A percentile compares a stretch with the other conserved stretches of the same genome.
Evolutionary conservation across 2,888 invertebrate species (phyloP).

Genomic region (Plebejus melissa): DNA sequence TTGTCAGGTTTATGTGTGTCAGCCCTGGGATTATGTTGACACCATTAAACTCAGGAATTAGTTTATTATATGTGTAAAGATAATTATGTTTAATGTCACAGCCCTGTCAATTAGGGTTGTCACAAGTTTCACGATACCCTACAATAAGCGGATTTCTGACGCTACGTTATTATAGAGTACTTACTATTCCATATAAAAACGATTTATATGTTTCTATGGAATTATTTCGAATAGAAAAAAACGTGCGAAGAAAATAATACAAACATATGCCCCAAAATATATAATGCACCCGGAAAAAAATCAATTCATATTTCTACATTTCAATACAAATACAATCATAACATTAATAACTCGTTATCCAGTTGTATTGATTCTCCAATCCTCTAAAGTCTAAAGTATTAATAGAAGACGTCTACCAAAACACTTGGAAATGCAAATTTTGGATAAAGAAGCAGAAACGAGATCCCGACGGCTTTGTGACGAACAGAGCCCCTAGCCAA

Average conservation of each 20-base stretch:
- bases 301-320: neutral
- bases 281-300: neutral
- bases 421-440: constrained; percentile 19
- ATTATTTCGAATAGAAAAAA: neutral
- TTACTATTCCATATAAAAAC: neutral
- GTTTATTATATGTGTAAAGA: constrained; percentile 20
- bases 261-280: no score
- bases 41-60: constrained; percentile 26
- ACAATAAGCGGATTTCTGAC: neutral
- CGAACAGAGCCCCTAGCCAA: neutral
- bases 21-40: constrained; percentile 24
- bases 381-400: constrained; percentile 16
- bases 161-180: neutral
- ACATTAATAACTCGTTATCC: neutral
- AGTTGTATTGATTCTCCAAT: neutral
- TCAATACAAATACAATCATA: neutral
- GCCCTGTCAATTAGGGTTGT: constrained; percentile 15
- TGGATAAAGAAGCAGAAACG: constrained; percentile 25
- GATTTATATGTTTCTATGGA: neutral
- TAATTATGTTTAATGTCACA: constrained; percentile 12
- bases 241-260: no score
- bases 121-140: neutral
- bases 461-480: constrained; percentile 17
- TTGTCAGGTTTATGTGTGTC: constrained; percentile 19
- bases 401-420: constrained; percentile 12